Base-by-base conservation (phyloP, 2,113 vertebrate species). In the Anolis sagrei region DNA sequence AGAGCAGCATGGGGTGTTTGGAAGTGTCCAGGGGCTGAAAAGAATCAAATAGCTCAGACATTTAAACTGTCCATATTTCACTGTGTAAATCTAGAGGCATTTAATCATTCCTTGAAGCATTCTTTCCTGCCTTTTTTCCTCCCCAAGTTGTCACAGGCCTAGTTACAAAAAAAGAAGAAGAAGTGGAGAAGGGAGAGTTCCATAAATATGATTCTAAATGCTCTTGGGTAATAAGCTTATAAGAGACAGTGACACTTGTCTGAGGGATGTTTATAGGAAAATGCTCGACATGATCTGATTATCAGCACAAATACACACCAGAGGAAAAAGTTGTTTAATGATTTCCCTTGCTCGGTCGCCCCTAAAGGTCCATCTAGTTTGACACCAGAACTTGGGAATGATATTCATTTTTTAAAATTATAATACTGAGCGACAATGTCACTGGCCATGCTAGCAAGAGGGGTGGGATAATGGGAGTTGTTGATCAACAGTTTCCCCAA, bases 31-130 rank as follows among this genome's bases (percentile, higher is more conserved):
- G 94, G 88, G 93, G 88, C 93, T 93, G 92, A 95, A 93, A 94
- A 95, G 93, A 93, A 95, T 96, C 92, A 97, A 97, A 97, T 93
- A 97, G 89, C 69, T 86, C 91, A 93, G 94, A 95, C 66, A 1
- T 96, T 97, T 96, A 94, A 95, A 95, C 92, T 96, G 95, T 96
- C 96, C 90, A 93, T 95, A 93, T 96, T 95, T 96, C 94, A 92
- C 92, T 85, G 58, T 87, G 93, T 94, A 94, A 96, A 96, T 96
- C 95, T 93, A 92, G 89, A 92, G 93, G 90, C 91, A 93, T 94
- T 97, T 96, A 94, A 97, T 97, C 95, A 96, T 94, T 86, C 86
- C 64, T 85, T 89, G 77, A 92, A 73, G 76, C 77, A 51, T 92
- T 88, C 83, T 94, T 94, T 92, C 93, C 69, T 91, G 89, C 74